A percentile compares a stretch with the other conserved stretches of the same genome.
Evolutionary conservation across 2,797 vertebrate species (phyloP).

Genomic region (Eulemur coronatus): DNA sequence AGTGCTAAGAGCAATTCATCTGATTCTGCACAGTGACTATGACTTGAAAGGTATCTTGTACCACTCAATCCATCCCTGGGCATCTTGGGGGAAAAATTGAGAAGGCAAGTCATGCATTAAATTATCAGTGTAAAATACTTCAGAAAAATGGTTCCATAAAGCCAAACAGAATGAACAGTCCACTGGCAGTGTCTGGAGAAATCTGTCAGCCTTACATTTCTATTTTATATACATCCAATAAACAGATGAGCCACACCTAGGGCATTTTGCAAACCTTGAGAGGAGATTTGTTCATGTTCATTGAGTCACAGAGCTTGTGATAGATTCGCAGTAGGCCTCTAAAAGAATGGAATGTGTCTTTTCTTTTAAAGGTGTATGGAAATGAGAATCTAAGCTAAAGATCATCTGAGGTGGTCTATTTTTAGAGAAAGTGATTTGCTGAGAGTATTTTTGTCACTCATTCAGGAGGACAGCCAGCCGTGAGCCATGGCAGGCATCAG

Average conservation of each 20-base stretch:
- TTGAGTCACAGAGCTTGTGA: background rate
- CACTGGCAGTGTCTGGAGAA: background rate
- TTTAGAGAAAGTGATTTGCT: slow-evolving; percentile 64
- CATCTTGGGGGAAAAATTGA: background rate
- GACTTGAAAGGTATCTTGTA: background rate
- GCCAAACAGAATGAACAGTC: slow-evolving; percentile 26
- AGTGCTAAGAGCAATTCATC: background rate
- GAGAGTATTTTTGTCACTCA: slow-evolving; percentile 57
- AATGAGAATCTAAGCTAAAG: slow-evolving; percentile 39
- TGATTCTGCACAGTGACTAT: background rate
- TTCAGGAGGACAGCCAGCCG: slow-evolving; percentile 27
- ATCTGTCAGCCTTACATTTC: background rate
- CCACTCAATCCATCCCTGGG: background rate
- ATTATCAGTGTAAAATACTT: slow-evolving; percentile 25
- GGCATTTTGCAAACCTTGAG: background rate
- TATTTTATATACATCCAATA: slow-evolving; percentile 54
- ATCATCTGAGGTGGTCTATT: slow-evolving; percentile 51
- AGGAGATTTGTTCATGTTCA: slow-evolving; percentile 7
- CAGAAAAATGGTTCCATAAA: slow-evolving; percentile 3
- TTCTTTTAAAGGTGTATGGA: slow-evolving; percentile 39
- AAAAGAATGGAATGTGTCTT: slow-evolving; percentile 35
- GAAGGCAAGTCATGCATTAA: slow-evolving; percentile 5
- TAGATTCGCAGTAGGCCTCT: slow-evolving; percentile 40
- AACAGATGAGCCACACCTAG: slow-evolving; percentile 11
- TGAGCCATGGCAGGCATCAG: background rate